phyloP scores from a whole-genome alignment of 2,888 invertebrate genomes.

The Lepidochrysops patricia region DNA sequence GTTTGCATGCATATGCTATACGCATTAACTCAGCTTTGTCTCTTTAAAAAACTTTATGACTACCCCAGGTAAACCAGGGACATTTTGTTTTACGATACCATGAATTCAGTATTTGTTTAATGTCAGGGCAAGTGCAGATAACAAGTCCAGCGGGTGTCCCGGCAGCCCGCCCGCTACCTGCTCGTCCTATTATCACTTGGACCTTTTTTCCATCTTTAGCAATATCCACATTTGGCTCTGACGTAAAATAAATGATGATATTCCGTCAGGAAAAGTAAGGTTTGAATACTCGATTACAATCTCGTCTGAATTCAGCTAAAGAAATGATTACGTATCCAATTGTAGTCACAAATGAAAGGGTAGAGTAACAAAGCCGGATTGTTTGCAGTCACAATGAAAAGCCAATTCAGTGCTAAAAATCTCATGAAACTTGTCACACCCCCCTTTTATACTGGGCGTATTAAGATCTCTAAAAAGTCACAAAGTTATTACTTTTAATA shows the following conservation, averaged over 20 bases:
- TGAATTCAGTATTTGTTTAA: background rate
- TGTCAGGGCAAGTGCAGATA: background rate
- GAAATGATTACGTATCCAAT: background rate
- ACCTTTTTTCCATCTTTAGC: conserved; percentile 45
- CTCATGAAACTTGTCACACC: background rate
- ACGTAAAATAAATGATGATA: conserved; percentile 10
- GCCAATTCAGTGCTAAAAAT: background rate
- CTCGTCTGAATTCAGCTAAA: background rate
- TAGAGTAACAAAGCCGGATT: background rate
- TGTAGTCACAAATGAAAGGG: background rate
- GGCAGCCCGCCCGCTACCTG: conserved; percentile 16
- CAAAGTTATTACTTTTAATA: background rate
- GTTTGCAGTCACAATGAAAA: background rate
- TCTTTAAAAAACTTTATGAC: background rate
- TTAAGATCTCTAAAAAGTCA: background rate
- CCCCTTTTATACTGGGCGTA: background rate
- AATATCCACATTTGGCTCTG: conserved; percentile 15
- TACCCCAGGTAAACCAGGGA: background rate
- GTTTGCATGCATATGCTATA: too few relatives aligned
- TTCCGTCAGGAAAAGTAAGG: conserved; percentile 10
- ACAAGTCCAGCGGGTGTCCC: conserved; percentile 8
- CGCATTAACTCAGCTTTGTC: too few relatives aligned
- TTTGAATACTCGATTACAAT: background rate
- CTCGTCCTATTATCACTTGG: conserved; percentile 24
- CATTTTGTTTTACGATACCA: background rate